phyloP scores from a whole-genome alignment of 1,140 invertebrate genomes.

The Bradynema listronoti region DNA sequence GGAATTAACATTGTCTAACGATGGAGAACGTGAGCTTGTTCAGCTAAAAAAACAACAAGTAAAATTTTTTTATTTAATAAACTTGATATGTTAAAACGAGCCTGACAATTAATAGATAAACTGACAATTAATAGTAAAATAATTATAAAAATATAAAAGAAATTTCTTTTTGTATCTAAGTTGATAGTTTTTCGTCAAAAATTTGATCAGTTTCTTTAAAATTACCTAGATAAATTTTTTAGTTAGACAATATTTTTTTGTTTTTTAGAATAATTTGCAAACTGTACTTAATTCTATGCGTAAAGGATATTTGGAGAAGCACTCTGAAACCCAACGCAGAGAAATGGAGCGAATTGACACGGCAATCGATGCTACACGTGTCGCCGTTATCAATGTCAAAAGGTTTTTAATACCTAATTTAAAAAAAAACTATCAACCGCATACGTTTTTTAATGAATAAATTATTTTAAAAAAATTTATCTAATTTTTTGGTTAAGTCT shows the following conservation, averaged over 20 bases:
- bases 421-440: not conserved
- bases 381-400: slow-evolving; percentile 20
- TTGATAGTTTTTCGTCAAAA: slow-evolving; percentile 2
- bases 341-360: slow-evolving; percentile 30
- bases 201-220: not conserved
- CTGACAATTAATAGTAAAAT: too few relatives aligned
- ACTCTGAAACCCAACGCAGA: slow-evolving; percentile 4
- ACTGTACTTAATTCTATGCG: slow-evolving; percentile 34
- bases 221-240: not conserved
- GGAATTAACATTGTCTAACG: slow-evolving; percentile 29
- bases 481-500: not conserved
- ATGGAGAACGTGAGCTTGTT: slow-evolving; percentile 25
- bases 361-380: slow-evolving; percentile 36
- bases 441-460: not conserved
- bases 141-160: too few relatives aligned
- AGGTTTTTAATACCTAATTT: slow-evolving; percentile 32
- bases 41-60: slow-evolving; percentile 34
- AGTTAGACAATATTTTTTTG: not conserved
- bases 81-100: too few relatives aligned
- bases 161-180: not conserved
- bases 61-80: too few relatives aligned
- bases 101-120: too few relatives aligned
- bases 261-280: slow-evolving; percentile 30
- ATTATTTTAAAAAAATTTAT: not conserved
- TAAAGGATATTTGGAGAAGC: slow-evolving; percentile 23